phyloP scores from a whole-genome alignment of 92 coral and sea anemone genomes.

The Porites evermanni region DNA sequence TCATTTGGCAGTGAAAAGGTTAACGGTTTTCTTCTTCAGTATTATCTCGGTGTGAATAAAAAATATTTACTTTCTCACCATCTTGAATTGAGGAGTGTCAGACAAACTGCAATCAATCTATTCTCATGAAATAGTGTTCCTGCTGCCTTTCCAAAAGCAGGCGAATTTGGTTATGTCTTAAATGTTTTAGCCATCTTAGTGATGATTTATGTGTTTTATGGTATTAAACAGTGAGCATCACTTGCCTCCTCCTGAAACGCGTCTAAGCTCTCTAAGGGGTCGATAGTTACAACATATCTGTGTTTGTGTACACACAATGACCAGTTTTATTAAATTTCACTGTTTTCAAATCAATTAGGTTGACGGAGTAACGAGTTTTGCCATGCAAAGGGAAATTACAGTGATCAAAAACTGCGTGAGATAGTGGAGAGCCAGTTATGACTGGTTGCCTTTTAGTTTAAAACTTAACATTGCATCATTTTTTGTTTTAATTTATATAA shows the following conservation, averaged over 20 bases:
- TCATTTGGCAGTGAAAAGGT: no score
- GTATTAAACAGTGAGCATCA: background rate
- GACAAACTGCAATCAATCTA: no score
- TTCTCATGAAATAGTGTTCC: background rate
- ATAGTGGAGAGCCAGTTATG: background rate
- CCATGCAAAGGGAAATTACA: background rate
- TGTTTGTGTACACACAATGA: conserved; percentile 5
- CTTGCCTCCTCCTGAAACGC: background rate
- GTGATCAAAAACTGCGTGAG: background rate
- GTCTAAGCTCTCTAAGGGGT: background rate
- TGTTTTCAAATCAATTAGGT: background rate
- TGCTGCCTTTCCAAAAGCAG: background rate
- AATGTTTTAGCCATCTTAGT: background rate
- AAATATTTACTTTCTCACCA: background rate
- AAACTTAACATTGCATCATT: no score
- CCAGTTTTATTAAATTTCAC: conserved; percentile 26
- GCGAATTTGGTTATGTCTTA: background rate
- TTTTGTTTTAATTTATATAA: no score
- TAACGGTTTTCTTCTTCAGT: background rate
- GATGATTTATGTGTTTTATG: no score
- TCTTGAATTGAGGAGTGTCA: background rate
- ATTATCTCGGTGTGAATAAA: background rate
- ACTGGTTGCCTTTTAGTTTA: no score
- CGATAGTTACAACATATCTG: conserved; percentile 3
- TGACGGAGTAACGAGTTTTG: background rate